A percentile compares a stretch with the other conserved stretches of the same genome.
Conservation (phyloP, 2,888 invertebrate genomes). For the Melanophora roralis region DNA sequence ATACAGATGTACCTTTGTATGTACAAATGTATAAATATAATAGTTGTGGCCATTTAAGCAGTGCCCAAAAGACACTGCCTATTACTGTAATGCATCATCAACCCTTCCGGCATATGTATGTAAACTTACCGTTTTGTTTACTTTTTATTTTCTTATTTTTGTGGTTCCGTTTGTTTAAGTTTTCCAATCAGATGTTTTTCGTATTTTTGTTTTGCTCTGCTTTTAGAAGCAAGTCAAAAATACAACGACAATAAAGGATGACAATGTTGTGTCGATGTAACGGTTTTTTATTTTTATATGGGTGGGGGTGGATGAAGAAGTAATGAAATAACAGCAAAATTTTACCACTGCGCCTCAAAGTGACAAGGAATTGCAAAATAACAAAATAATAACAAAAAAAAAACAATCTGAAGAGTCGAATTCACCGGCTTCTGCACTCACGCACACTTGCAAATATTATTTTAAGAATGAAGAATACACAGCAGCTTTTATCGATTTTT, state of each 20-base stretch:
- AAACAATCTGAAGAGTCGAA: slow-evolving; percentile 46
- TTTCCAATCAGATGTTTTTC: slow-evolving; percentile 28
- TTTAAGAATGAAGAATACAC: slow-evolving; percentile 60
- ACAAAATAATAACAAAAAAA: not conserved
- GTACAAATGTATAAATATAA: not conserved
- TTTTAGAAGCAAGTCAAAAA: not conserved
- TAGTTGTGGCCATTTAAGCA: no score
- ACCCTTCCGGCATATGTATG: slow-evolving; percentile 6
- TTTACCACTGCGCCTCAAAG: slow-evolving; percentile 44
- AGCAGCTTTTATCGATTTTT: slow-evolving; percentile 68
- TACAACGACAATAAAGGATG: not conserved
- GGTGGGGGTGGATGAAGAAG: not conserved
- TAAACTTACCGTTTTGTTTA: slow-evolving; percentile 57
- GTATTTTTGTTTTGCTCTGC: slow-evolving; percentile 32
- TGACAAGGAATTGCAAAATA: not conserved
- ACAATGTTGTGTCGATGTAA: slow-evolving; percentile 2
- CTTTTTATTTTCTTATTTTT: slow-evolving; percentile 26
- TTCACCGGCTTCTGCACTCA: slow-evolving; percentile 65
- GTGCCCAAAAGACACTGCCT: no score
- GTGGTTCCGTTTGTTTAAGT: slow-evolving; percentile 19
- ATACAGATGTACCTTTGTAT: not conserved
- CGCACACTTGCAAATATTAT: slow-evolving; percentile 36
- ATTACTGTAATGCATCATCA: no score
- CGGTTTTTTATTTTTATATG: not conserved
- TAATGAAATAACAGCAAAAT: slow-evolving; percentile 27